phyloP scores from a whole-genome alignment of 2,797 vertebrate genomes.

The Muscicapa comitata region DNA sequence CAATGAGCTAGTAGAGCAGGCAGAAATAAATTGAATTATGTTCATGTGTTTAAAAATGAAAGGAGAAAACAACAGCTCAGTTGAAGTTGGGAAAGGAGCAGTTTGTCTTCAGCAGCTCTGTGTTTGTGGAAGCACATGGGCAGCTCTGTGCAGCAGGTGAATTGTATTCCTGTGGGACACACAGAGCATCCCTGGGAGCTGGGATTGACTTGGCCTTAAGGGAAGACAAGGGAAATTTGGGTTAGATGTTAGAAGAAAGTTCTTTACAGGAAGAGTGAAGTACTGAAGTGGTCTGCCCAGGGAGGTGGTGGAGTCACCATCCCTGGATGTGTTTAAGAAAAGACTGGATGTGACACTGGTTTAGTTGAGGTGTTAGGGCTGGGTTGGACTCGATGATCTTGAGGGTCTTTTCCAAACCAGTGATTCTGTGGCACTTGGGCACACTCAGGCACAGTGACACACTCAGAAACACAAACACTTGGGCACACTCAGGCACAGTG shows the following conservation, averaged over 20 bases:
- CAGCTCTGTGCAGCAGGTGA: neutral
- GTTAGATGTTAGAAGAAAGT: neutral
- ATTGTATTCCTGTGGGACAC: accelerated
- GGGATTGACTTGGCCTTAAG: neutral
- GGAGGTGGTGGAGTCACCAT: neutral
- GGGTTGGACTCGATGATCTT: neutral
- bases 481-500: too few relatives aligned
- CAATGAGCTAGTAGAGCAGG: neutral
- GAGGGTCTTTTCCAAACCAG: accelerated
- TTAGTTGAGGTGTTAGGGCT: accelerated
- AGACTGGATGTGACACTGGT: neutral
- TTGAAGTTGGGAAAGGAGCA: neutral
- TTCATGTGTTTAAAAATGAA: neutral
- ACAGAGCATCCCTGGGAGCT: accelerated
- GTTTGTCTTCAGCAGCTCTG: neutral
- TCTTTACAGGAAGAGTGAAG: neutral
- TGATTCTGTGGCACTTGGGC: neutral
- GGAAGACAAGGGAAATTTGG: neutral
- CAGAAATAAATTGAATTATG: neutral
- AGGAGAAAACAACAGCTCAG: neutral
- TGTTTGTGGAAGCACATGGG: accelerated
- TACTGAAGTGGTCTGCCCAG: accelerated
- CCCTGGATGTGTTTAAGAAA: neutral
- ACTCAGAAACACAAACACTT: too few relatives aligned
- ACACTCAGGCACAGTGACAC: too few relatives aligned